Evolutionary conservation across 2,797 vertebrate genomes (phyloP).

Genomic region (Apogon hyalosoma): DNA sequence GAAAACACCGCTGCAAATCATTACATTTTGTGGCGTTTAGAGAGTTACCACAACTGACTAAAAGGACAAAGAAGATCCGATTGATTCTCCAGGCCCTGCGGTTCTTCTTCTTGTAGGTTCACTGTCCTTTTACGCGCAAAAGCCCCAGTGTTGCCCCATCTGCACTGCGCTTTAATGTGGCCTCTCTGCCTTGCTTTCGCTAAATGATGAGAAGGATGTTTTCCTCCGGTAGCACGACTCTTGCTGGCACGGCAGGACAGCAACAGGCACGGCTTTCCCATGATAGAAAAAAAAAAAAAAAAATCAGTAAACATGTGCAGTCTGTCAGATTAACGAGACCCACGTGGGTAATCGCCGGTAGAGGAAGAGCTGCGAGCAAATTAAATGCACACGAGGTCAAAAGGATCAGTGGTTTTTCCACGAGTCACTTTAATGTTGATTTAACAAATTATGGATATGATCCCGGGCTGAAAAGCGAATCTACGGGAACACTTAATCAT

Average conservation of each 20-base stretch:
- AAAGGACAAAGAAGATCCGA: slow-evolving; percentile 1
- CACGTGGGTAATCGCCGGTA: slow-evolving; percentile 76
- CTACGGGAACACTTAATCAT: background rate
- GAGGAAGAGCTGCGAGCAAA: slow-evolving; percentile 66
- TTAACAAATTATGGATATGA: slow-evolving; percentile 44
- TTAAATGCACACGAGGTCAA: slow-evolving; percentile 79
- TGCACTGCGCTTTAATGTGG: background rate
- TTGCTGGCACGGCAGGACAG: slow-evolving; percentile 45
- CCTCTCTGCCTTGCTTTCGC: background rate
- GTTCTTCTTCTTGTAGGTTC: background rate
- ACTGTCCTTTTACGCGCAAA: slow-evolving; percentile 2
- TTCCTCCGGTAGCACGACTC: slow-evolving; percentile 28
- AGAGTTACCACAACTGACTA: slow-evolving; percentile 22
- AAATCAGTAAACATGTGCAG: slow-evolving; percentile 71
- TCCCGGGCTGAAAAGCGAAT: slow-evolving; percentile 7
- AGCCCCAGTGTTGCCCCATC: background rate
- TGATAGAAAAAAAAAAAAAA: slow-evolving; percentile 18
- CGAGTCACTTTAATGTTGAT: slow-evolving; percentile 44
- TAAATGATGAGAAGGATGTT: slow-evolving; percentile 6
- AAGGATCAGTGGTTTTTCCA: slow-evolving; percentile 58
- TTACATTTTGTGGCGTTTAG: slow-evolving; percentile 39
- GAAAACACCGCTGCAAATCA: slow-evolving; percentile 24
- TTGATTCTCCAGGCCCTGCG: slow-evolving; percentile 4
- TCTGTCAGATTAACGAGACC: slow-evolving; percentile 72
- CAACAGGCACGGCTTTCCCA: slow-evolving; percentile 57